Evolutionary conservation across 2,113 vertebrate species (phyloP), one percentile per base, ranked within the genome.

Genomic region (Butorides virescens): DNA sequence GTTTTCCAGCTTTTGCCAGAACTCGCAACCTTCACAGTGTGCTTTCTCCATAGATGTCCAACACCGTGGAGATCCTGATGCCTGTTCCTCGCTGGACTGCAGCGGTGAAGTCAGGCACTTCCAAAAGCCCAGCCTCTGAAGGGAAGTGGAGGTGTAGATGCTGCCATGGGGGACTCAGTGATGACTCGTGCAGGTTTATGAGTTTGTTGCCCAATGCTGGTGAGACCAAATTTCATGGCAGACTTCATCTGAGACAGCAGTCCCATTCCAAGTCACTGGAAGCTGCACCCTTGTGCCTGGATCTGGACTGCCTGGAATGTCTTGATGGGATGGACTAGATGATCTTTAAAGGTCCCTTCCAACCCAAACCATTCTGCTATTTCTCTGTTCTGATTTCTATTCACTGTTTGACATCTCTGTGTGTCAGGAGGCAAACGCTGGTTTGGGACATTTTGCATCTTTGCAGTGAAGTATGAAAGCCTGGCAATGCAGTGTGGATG

Each of bases 41-140:
- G 29, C n/a, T 78, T 83, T 25, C 34, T 67, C n/a, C 27, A 4
- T 2, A 10, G 34, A 19, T 2, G 27, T 32, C 39, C 68, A 37
- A 4, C 1, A 0, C 68, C 1, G 0, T 6, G 17, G 63, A 76
- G 58, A 47, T 79, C 67, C 79, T 27, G 46, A 21, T 34, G 72
- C 36, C 68, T 53, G 34, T 21, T 76, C 39, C 72, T 16, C 32
- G 44, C 19, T 61, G 89, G 79, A 30, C 13, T 15, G 21, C 86
- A 84, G 42, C 3, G 1, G 55, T 70, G 26, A 62, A 56, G 32
- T n/a, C 2, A 0, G 39, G 36, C 61, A 37, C 11, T 42, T 87
- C 73, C 74, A 52, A 73, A 25, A 50, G 20, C 74, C 26, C 7
- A 23, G 29, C 44, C 39, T 50, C n/a, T 42, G 74, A 55, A 66